Base-by-base conservation (phyloP, 2,888 invertebrate species). In the Ypsolopha scabrella region DNA sequence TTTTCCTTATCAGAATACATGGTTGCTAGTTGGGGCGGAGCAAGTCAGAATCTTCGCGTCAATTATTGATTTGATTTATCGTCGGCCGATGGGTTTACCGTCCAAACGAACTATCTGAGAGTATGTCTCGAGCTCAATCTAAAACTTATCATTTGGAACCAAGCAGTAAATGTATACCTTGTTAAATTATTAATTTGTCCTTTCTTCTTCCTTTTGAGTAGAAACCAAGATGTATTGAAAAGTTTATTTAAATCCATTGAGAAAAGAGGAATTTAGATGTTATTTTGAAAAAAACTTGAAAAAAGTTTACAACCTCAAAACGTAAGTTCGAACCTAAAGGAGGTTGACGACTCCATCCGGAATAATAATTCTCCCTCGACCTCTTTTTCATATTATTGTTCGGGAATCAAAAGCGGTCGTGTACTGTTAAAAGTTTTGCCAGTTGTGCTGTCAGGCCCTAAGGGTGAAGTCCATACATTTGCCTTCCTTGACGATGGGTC, bases 281-380 rank as follows among this genome's bases (percentile, higher is more conserved):
- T 61, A 64, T 67, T 65, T 66, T 64, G 53, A 61, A 57, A 63
- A 60, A 62, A 61, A 64, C 66, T 64, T n/a, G n/a, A n/a, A n/a
- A n/a, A n/a, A n/a, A n/a, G n/a, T n/a, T n/a, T n/a, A n/a, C n/a
- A n/a, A n/a, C n/a, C n/a, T n/a, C n/a, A n/a, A n/a, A n/a, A n/a
- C n/a, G n/a, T n/a, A n/a, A n/a, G n/a, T n/a, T n/a, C n/a, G n/a
- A n/a, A n/a, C n/a, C n/a, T n/a, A n/a, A n/a, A n/a, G n/a, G n/a
- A n/a, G n/a, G n/a, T n/a, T n/a, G n/a, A n/a, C n/a, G n/a, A n/a
- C n/a, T n/a, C n/a, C n/a, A n/a, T n/a, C n/a, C n/a, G n/a, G n/a
- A n/a, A n/a, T n/a, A n/a, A n/a, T n/a, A n/a, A n/a, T n/a, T n/a
- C n/a, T n/a, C n/a, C n/a, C n/a, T n/a, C n/a, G n/a, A n/a, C n/a